Evolutionary conservation across 2,888 invertebrate genomes (phyloP), one percentile per base, ranked within the genome.

Genomic region (Drosophila koepferae): DNA sequence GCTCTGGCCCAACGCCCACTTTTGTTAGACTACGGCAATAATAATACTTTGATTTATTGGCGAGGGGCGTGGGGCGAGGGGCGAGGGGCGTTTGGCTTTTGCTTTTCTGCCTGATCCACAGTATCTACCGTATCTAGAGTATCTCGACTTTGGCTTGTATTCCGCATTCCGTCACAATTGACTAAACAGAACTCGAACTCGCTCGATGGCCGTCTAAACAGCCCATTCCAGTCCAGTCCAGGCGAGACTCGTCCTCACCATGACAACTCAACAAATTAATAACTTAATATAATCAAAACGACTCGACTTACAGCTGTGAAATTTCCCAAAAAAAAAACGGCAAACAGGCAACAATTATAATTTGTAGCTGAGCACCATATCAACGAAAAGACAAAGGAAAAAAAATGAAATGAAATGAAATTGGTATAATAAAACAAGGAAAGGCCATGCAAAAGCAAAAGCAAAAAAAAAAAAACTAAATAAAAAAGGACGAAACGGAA

Each of bases 181-280:
- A 81, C 77, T 72, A 73, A 84, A 72, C 80, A 77, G 65, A 54
- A 64, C 28, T 28, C 28, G 28, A 28, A 28, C 28, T 2, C 1
- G 5, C 28, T 12, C 55, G 23, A 53, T n/a, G 44, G 12, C 28
- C 34, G 28, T 43, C 18, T 48, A 61, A 20, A 12, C 62, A 48
- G 48, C 41, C 62, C 63, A 34, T 34, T 53, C 64, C 65, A 62
- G 53, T 49, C 63, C 60, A 36, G 40, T 46, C n/a, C n/a, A n/a
- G n/a, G 41, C 51, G 12, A 18, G 51, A 16, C n/a, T 58, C 60
- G 56, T 64, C 59, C 62, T 86, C 80, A 80, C 86, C 89, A 86
- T 86, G 89, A 86, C 86, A 86, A 86, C 86, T 89, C 87, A 86
- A 86, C 87, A 86, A 89, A 86, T 86, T 86, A 86, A 86, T 86